Base-by-base conservation (phyloP, 1,140 invertebrate genomes). In the Helicoverpa zea region DNA sequence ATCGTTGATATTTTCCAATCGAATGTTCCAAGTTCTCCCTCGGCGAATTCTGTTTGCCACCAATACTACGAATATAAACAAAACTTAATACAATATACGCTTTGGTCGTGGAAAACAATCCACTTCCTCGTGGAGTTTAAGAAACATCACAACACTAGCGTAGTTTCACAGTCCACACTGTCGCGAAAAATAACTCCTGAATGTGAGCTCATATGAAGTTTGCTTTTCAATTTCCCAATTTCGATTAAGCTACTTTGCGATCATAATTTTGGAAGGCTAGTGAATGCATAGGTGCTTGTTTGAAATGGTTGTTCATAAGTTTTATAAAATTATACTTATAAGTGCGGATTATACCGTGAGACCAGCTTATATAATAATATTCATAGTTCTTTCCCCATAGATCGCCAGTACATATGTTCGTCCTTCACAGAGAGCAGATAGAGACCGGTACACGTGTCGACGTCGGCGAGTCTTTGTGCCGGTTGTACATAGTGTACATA, bases 61-160 rank as follows among this genome's bases (percentile, higher is more conserved):
- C 49, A 70, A 70, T 30, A 70, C 49, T 18, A 18, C 14, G 35
- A 70, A 70, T 52, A 70, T 70, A 70, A 51, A 70, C 23, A 70
- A 70, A 70, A 54, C 47, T 54, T 52, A 70, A 52, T 30, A 52
- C 49, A 70, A 52, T 54, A 54, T 14, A 70, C 49, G 52, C 30
- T 70, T 70, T 70, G 49, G 18, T 70, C 14, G 66, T 29, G 66
- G 49, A 52, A 29, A 70, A 70, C 49, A 70, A 70, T 70, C 29
- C 18, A 52, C 18, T 51, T 29, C 3, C 12, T 35, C 12, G 43
- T 16, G 14, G 16, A 16, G 30, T 66, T 59, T 29, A 30, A 11
- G 58, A 13, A 58, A 2, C 18, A 18, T 29, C 58, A 23, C 16
- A 13, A 29, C 10, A 29, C 14, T 29, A 54, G 52, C 12, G 58